phyloP scores from a whole-genome alignment of 2,797 vertebrate species.

The Myotis vivesi region DNA sequence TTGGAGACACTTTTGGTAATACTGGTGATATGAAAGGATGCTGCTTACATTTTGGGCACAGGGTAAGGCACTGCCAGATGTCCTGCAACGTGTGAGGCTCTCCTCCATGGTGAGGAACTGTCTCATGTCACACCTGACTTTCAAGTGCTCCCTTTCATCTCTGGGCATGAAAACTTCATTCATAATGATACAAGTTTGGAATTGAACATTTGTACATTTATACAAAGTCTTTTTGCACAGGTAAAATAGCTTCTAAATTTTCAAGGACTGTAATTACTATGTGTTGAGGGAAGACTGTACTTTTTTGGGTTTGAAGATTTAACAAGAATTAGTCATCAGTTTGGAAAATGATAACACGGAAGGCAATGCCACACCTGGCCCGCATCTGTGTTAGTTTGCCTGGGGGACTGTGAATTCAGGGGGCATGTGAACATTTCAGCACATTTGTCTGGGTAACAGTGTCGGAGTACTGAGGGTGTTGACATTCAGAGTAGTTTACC shows the following conservation, averaged over 20 bases:
- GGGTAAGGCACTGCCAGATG: neutral
- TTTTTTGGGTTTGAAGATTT: neutral
- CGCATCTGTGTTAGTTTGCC: neutral
- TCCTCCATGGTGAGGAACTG: neutral
- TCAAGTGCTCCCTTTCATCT: neutral
- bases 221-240: neutral
- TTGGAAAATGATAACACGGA: neutral
- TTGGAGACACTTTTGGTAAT: neutral
- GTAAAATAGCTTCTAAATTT: conserved; percentile 1
- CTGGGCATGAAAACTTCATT: neutral
- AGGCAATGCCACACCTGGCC: neutral
- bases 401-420: neutral
- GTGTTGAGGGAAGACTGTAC: neutral
- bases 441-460: neutral
- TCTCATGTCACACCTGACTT: neutral
- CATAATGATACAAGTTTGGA: neutral
- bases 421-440: neutral
- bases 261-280: neutral
- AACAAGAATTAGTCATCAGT: neutral
- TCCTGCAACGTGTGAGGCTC: neutral
- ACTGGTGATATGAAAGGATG: neutral
- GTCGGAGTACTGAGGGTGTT: neutral
- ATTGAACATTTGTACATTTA: neutral
- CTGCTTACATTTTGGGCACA: neutral
- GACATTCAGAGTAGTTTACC: neutral